phyloP scores from a whole-genome alignment of 2,797 vertebrate species.

The Tokudaia muenninki region DNA sequence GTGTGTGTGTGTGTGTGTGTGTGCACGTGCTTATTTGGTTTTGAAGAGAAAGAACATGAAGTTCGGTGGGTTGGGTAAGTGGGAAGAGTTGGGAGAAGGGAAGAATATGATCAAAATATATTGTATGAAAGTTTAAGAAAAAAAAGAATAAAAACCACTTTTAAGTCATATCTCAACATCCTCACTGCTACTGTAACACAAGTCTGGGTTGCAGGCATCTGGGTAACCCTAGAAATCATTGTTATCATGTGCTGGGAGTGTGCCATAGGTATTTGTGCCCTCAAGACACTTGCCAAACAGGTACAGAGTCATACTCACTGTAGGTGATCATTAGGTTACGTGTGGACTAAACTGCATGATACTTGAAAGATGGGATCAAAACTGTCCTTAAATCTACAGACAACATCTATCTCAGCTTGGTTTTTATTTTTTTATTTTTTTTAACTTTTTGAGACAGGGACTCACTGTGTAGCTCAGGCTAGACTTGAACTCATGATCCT shows the following conservation, averaged over 20 bases:
- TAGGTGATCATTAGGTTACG: constrained; percentile 40
- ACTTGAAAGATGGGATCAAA: neutral
- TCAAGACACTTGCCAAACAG: constrained; percentile 1
- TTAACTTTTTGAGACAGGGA: neutral
- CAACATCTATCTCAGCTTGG: neutral
- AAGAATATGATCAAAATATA: neutral
- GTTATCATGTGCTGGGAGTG: neutral
- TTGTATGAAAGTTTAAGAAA: neutral
- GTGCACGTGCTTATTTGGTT: neutral
- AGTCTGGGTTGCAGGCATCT: neutral
- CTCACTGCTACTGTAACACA: neutral
- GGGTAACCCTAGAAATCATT: neutral
- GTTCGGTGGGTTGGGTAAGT: neutral
- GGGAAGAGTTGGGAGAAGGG: neutral
- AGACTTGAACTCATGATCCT: neutral
- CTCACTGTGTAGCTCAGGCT: neutral
- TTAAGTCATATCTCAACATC: neutral
- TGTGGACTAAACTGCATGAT: neutral
- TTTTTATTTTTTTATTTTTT: neutral
- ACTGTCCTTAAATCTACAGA: neutral
- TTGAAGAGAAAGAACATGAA: neutral
- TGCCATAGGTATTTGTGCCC: neutral
- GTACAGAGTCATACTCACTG: neutral
- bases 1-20: neutral
- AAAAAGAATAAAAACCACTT: neutral